Base-by-base conservation (phyloP, 1,140 invertebrate genomes). In the Euwallacea fornicatus region DNA sequence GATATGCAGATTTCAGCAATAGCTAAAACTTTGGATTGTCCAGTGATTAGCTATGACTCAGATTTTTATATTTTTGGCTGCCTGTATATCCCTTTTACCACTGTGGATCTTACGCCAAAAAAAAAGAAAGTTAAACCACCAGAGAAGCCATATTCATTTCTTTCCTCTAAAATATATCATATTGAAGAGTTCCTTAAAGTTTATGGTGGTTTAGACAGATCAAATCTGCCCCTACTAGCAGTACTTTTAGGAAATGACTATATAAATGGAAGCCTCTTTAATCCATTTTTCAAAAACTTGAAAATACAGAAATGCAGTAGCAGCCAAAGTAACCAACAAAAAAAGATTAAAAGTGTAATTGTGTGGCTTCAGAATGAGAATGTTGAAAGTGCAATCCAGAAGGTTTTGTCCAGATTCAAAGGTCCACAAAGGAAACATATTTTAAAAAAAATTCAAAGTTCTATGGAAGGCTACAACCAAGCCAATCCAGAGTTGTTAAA, bases 1-100 rank as follows among this genome's bases (percentile, higher is more conserved):
- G 95, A 97, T 81, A 87, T 89, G 73, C 89, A 94, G 77, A 88
- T 96, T 65, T 93, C 93, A 2, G 87, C 88, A 0, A 76, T 96
- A 61, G 91, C 93, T 0, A 87, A 88, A 73, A 83, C 87, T 61
- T 83, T 95, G 6, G 84, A 91, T 43, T 96, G 93, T 76, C 94
- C 94, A 4, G 88, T 97, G 9, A 76, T 97, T 0, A 95, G 93
- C 78, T 91, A 90, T 75, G 95, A 97, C 81, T 96, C 94, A 1
- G 95, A 97, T 84, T 97, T 95, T 83, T 96, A 89, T 79, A 90
- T 97, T 62, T 94, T 91, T 81, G 90, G 93, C 82, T 85, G 94
- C 0, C 78, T 86, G 3, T 95, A 95, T 77, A 91, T 96, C 69
- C 91, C 92, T 0, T 88, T 93, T 56, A 85, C 88, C 64, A 90